Conservation (phyloP, 2,113 vertebrate genomes). For the Pavo muticus region DNA sequence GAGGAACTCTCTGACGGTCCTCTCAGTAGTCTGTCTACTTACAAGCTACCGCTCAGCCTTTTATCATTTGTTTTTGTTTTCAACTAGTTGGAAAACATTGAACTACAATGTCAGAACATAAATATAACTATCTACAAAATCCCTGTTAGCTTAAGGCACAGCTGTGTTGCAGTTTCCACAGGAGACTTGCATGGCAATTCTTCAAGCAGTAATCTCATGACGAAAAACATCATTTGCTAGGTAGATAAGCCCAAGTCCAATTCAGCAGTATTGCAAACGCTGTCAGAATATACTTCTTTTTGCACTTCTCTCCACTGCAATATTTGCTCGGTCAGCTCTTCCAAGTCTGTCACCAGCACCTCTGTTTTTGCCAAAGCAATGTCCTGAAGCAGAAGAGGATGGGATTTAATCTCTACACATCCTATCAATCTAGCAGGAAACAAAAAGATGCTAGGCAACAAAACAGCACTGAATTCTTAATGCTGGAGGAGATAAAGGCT, state of each 20-base stretch:
- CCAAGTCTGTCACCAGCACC: constrained; percentile 77
- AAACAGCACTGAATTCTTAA: background rate
- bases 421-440: background rate
- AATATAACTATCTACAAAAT: background rate
- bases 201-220: background rate
- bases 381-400: constrained; percentile 77
- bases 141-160: background rate
- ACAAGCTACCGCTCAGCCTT: background rate
- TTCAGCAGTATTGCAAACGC: constrained; percentile 35
- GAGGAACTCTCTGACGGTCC: background rate
- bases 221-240: background rate
- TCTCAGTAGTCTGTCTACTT: background rate
- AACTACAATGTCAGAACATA: background rate
- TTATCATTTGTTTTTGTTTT: background rate
- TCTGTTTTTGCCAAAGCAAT: constrained; percentile 77
- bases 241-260: constrained; percentile 50
- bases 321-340: constrained; percentile 82
- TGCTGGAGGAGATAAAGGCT: background rate
- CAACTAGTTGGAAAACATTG: background rate
- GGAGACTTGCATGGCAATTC: background rate
- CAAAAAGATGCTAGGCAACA: background rate
- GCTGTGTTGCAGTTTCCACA: background rate
- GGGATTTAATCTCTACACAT: background rate
- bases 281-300: constrained; percentile 54
- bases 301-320: constrained; percentile 80